A percentile compares a stretch with the other conserved stretches of the same genome.
Evolutionary conservation across 2,888 invertebrate genomes (phyloP).

Genomic region (Drosophila meridiana): DNA sequence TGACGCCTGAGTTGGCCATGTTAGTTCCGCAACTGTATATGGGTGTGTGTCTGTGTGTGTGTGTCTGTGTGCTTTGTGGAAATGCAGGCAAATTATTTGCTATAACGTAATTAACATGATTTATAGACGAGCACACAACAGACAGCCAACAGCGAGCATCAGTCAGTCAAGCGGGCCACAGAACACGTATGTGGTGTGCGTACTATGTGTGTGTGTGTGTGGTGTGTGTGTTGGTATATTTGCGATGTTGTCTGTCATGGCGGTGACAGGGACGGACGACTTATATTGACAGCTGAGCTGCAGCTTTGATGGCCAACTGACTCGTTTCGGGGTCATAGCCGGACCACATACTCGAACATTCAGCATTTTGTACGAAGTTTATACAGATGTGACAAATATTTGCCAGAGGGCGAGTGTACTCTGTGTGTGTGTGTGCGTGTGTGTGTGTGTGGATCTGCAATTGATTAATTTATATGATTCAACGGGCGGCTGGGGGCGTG

Average conservation of each 20-base stretch:
- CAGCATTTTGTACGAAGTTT: constrained; percentile 49
- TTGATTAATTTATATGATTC: constrained; percentile 72
- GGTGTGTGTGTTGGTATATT: constrained; percentile 23
- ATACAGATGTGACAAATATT: constrained; percentile 64
- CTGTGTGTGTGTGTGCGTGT: constrained; percentile 12
- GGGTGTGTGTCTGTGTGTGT: constrained; percentile 13
- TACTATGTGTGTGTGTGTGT: background rate
- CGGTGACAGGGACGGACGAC: constrained; percentile 56
- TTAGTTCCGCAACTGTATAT: constrained; percentile 5
- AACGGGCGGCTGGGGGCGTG: constrained; percentile 31
- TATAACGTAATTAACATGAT: constrained; percentile 80
- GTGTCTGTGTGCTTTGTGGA: constrained; percentile 42
- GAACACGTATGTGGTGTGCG: constrained; percentile 11
- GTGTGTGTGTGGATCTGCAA: constrained; percentile 52
- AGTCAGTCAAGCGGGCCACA: constrained; percentile 43
- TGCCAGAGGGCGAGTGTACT: constrained; percentile 44
- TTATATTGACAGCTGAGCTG: constrained; percentile 70
- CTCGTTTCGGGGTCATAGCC: constrained; percentile 32
- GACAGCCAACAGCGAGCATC: constrained; percentile 54
- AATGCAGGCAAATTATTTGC: constrained; percentile 75
- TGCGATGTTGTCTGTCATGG: constrained; percentile 67
- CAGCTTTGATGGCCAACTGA: constrained; percentile 58
- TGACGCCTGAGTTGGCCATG: constrained; percentile 13
- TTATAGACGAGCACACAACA: constrained; percentile 78
- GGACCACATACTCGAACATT: constrained; percentile 31